Base-by-base conservation (phyloP, 2,113 vertebrate genomes). In the Martes martes region DNA sequence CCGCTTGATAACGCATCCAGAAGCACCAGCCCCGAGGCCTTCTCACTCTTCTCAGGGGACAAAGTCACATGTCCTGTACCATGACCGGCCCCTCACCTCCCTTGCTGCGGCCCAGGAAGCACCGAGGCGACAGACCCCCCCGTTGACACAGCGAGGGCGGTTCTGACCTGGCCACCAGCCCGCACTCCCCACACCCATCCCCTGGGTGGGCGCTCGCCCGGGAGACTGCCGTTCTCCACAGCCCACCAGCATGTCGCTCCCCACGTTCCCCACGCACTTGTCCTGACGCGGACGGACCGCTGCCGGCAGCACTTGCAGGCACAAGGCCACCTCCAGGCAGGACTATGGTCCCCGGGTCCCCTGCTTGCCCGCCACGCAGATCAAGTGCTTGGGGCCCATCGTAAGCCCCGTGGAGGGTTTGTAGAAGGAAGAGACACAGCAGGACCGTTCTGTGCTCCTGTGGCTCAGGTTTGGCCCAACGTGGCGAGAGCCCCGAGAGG, bases 361-460 rank as follows among this genome's bases (percentile, higher is more conserved):
- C 55, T 28, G 28, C 76, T 33, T 1, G 24, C 24, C 33, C 15
- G 1, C 52, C 1, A 5, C 4, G 5, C 47, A 10, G 7, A 79
- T 52, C 76, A 19, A 11, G 76, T 31, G 2, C 10, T 52, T 21
- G 18, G 18, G 18, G 42, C 42, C 23, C 24, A n/a, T 57, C 45
- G 0, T 26, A 16, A 16, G 21, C 13, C 52, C 6, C 2, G 2
- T 39, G 33, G 50, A 36, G 23, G 13, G 4, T 59, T 26, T 26
- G 52, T 13, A 16, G 33, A 26, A 24, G 50, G 47, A 33, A 50
- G 31, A 1, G 8, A 5, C 16, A 4, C 26, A 4, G 0, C 1
- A 28, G 28, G 21, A 39, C n/a, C 6, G 0, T 55, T 26, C 55
- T 16, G 33, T 39, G 80, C 52, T 26, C 80, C n/a, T 26, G 1